A percentile compares a stretch with the other conserved stretches of the same genome.
Conservation (phyloP, 2,113 vertebrate species). For the Crotalus tigris region DNA sequence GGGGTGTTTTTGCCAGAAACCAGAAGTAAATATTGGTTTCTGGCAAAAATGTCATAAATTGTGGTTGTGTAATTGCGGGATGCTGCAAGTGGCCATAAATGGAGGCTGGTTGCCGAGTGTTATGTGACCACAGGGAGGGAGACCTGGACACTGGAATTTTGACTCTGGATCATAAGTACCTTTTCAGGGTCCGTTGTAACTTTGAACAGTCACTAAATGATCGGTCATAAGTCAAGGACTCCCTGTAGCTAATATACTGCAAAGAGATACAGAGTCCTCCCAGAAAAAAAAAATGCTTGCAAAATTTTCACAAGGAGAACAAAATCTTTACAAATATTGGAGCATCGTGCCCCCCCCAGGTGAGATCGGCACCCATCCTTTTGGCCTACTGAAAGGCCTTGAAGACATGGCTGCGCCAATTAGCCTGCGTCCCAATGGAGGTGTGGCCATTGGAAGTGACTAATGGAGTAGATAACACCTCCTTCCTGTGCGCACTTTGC, state of each 20-base stretch:
- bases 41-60: neutral
- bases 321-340: neutral
- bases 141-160: neutral
- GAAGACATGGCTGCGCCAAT: neutral
- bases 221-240: neutral
- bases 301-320: neutral
- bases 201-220: neutral
- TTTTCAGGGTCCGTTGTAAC: neutral
- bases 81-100: neutral
- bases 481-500: neutral
- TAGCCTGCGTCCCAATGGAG: neutral
- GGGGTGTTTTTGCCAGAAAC: neutral
- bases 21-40: neutral
- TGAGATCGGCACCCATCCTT: neutral
- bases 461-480: neutral
- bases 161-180: neutral
- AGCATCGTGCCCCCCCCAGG: neutral
- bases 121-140: neutral
- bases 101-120: neutral
- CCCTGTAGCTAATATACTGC: neutral
- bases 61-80: neutral
- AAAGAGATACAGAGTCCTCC: neutral
- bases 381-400: neutral
- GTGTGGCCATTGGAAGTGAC: neutral
- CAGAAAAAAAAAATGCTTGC: neutral